phyloP scores from a whole-genome alignment of 2,888 invertebrate genomes.

The Drosophila picticornis region DNA sequence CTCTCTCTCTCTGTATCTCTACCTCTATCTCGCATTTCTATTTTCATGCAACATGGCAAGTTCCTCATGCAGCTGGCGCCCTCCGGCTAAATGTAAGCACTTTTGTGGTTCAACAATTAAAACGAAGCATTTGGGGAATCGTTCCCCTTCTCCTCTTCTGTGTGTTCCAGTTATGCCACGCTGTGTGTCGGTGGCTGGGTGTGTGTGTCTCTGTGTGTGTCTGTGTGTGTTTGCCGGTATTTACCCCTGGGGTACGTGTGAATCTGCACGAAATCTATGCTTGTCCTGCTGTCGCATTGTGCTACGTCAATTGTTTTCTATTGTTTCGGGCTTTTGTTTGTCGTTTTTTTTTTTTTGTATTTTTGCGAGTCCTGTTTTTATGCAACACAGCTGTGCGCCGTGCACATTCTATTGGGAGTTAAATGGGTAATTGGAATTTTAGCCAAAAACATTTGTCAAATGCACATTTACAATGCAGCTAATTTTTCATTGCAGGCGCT shows the following conservation, averaged over 20 bases:
- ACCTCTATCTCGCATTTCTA: not conserved
- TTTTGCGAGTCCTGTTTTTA: not conserved
- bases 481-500: conserved; percentile 14
- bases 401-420: conserved; percentile 2
- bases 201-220: conserved; percentile 7
- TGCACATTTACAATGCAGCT: conserved; percentile 32
- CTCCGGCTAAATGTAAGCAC: conserved; percentile 68
- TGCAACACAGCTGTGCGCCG: conserved; percentile 28
- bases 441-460: conserved; percentile 12
- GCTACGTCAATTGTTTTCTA: conserved; percentile 66
- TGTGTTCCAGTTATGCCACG: conserved; percentile 6
- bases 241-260: conserved; percentile 71
- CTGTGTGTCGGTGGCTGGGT: conserved; percentile 2
- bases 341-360: not conserved
- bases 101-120: conserved; percentile 76
- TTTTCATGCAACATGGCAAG: conserved; percentile 20
- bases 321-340: conserved; percentile 31
- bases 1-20: not conserved
- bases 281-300: conserved; percentile 47
- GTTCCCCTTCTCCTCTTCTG: not conserved
- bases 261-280: conserved; percentile 59
- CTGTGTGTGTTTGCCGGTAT: conserved; percentile 53
- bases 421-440: conserved; percentile 38
- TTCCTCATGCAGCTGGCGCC: conserved; percentile 36
- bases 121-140: conserved; percentile 57